Base-by-base conservation (phyloP, 2,113 vertebrate species). In the Colaptes auratus region DNA sequence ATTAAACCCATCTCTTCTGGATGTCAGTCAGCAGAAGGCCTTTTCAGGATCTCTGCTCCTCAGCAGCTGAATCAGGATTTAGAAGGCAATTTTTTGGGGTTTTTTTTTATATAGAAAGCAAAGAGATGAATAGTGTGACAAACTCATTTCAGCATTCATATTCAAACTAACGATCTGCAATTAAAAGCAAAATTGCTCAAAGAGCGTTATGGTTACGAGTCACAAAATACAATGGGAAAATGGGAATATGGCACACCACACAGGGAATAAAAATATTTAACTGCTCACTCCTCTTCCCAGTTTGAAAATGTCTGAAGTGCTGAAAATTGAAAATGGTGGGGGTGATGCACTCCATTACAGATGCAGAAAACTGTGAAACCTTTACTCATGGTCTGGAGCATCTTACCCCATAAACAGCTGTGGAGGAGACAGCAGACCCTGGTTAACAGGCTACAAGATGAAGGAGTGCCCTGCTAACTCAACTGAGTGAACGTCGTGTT, bases 171-270 rank as follows among this genome's bases (percentile, higher is more conserved):
- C 0, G 0, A 74, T 25, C 52, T 56, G 92, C 64, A 88, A 86
- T 89, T 73, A 63, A 77, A 82, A 53, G 50, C 81, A 78, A 85
- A 91, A 89, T 2, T 39, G 44, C 59, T 91, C 71, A 44, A 53
- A 86, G 78, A 72, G 46, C 3, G 1, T 81, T 77, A 89, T 2
- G 15, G 48, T 76, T 42, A 72, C 15, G 0, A 93, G 65, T 75
- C 88, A 93, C 36, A 78, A 81, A 96, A 88, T 21, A 83, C 73
- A 86, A 75, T 10, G n/a, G 42, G 73, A 84, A 90, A 92, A 64
- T 2, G 5, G 48, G 72, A 86, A 75, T 27, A 59, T 3, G 46
- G 70, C 78, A 82, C 10, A 58, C 20, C 63, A 44, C 71, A 73
- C 14, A 50, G 35, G 64, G 56, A 83, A 76, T 63, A 76, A 65